Evolutionary conservation across 2,113 vertebrate genomes (phyloP).

Genomic region (Ptyas mucosa): DNA sequence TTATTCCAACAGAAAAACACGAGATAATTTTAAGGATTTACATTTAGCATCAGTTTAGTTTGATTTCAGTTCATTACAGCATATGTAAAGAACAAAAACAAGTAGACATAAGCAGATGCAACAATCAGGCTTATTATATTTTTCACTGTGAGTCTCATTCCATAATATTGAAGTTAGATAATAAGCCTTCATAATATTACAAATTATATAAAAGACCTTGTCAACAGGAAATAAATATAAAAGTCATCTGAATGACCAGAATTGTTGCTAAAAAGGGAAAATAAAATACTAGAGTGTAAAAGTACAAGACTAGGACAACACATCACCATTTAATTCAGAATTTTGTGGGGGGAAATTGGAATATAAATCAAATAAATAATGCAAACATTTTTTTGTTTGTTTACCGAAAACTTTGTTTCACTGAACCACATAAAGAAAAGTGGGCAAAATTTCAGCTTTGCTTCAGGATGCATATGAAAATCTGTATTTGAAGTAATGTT

Average conservation of each 20-base stretch:
- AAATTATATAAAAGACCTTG: background rate
- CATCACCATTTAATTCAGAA: background rate
- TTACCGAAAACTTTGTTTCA: background rate
- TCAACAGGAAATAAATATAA: background rate
- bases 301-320: background rate
- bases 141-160: background rate
- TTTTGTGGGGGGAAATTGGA: background rate
- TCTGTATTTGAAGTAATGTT: background rate
- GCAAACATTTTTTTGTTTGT: background rate
- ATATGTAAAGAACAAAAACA: background rate
- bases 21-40: background rate
- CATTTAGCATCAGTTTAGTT: background rate
- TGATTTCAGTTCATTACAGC: background rate
- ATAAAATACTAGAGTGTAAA: background rate
- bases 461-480: background rate
- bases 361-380: background rate
- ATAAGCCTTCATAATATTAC: background rate
- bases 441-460: background rate
- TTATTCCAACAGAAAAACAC: background rate
- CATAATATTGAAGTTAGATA: background rate
- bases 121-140: background rate
- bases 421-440: background rate
- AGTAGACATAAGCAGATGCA: background rate
- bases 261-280: background rate
- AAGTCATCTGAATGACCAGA: background rate